Evolutionary conservation across 2,888 invertebrate species (phyloP), one percentile per base, ranked within the genome.

Genomic region (Steinernema carpocapsae): DNA sequence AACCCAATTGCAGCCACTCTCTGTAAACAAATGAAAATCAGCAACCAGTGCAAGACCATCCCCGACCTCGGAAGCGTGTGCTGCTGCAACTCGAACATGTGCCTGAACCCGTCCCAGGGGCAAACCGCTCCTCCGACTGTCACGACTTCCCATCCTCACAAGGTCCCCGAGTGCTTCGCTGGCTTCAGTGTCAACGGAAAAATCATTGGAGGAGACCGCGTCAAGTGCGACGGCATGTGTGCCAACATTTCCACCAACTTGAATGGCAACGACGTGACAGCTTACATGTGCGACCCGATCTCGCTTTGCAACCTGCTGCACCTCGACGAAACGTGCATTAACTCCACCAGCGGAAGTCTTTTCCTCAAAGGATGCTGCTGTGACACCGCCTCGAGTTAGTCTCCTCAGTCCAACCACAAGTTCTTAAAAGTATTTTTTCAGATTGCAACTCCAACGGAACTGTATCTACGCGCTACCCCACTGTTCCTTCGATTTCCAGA

Each of bases 141-240:
- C 37, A 37, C 4, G 37, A 37, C 37, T 37, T 10, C 37, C 10
- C 46, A 32, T 14, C 52, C 70, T 7, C 37, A 22, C 26, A 52
- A 29, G 37, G 70, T 70, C 51, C 45, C 70, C 22, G 42, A 52
- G 42, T 74, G 74, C 70, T 70, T 74, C 71, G 46, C 43, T 1
- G 74, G 74, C 19, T 37, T 70, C n/a, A 32, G 43, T 32, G 42
- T 74, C 51, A 32, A 45, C n/a, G 29, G 12, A 4, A 24, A 56
- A 32, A 32, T 74, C 17, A 71, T 51, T 10, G 74, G 74, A 1
- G 74, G 59, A 0, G 37, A 32, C 17, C 32, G 32, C 22, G n/a
- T 74, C 7, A 43, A 64, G n/a, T 74, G 74, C 71, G 56, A 70
- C 46, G 74, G 74, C n/a, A 74, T 74, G 74, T 74, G 74, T 12